These are phyloP conservation scores for Nipponacmea schrenckii DNA, from an alignment of 2,888 invertebrate genomes.

Conservation along the genomic window DNA sequence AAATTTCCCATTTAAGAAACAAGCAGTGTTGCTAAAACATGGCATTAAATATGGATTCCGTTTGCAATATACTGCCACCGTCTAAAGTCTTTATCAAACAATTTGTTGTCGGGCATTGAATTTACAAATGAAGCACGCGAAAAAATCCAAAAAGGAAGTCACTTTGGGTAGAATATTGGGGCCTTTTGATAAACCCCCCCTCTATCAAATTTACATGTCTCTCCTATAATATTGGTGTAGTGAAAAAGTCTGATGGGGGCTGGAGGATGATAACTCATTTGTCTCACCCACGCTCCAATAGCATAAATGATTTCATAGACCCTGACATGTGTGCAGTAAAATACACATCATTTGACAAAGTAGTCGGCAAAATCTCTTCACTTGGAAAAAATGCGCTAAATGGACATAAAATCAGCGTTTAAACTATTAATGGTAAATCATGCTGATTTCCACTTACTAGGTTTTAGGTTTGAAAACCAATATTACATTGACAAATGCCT, in stretches of 20 bases:
- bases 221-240: not conserved
- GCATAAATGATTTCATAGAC: not conserved
- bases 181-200: not conserved
- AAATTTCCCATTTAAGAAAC: not conserved
- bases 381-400: not conserved
- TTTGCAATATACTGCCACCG: not conserved
- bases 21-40: not conserved
- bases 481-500: not conserved
- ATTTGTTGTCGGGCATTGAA: not conserved
- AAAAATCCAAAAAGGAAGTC: not conserved
- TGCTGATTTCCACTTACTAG: not conserved
- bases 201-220: not conserved
- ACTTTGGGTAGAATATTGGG: not conserved
- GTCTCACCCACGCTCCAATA: too few species aligned
- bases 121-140: not conserved
- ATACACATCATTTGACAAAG: not conserved
- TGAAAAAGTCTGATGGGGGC: not conserved
- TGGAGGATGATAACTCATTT: too few species aligned
- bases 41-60: not conserved
- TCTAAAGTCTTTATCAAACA: not conserved
- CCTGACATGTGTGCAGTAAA: not conserved
- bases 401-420: not conserved
- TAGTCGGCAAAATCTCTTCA: not conserved
- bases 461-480: not conserved
- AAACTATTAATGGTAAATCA: not conserved